Conservation (phyloP, 2,888 invertebrate species). For the Zaprionus lineosus region DNA sequence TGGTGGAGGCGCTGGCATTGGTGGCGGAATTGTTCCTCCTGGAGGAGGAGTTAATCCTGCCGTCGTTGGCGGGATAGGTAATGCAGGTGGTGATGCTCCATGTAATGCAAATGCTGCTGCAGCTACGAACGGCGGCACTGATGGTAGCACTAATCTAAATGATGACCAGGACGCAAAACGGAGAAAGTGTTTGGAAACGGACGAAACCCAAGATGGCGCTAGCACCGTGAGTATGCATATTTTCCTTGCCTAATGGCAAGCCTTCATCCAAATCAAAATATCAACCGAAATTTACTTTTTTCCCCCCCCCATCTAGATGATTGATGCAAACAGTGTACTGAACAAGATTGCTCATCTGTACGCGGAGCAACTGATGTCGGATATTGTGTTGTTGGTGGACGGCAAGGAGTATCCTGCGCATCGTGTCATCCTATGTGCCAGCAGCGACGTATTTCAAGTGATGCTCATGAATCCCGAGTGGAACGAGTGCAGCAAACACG, state of each 20-base stretch:
- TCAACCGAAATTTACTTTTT: background rate
- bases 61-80: too few relatives aligned
- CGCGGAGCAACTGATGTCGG: constrained; percentile 94
- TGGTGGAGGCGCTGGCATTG: constrained; percentile 9
- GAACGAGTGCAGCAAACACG: constrained; percentile 93
- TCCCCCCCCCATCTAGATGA: constrained; percentile 85
- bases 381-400: constrained; percentile 92
- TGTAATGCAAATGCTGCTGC: constrained; percentile 8
- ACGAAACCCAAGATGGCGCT: constrained; percentile 63
- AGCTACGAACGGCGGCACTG: constrained; percentile 32
- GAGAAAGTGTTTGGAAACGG: constrained; percentile 59
- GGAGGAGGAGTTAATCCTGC: too few relatives aligned
- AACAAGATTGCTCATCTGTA: constrained; percentile 92
- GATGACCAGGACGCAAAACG: constrained; percentile 68
- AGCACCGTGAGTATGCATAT: constrained; percentile 63
- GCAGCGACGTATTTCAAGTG: constrained; percentile 98
- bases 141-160: constrained; percentile 19
- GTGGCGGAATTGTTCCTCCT: too few relatives aligned
- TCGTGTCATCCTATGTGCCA: constrained; percentile 94
- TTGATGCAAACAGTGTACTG: constrained; percentile 92
- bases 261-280: background rate
- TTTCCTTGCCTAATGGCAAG: background rate
- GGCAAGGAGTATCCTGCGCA: constrained; percentile 93
- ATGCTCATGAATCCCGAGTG: constrained; percentile 97
- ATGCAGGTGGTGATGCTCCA: constrained; percentile 15